Evolutionary conservation across 2,888 invertebrate genomes (phyloP), one percentile per base, ranked within the genome.

Genomic region (Lasioglossum zephyrum): DNA sequence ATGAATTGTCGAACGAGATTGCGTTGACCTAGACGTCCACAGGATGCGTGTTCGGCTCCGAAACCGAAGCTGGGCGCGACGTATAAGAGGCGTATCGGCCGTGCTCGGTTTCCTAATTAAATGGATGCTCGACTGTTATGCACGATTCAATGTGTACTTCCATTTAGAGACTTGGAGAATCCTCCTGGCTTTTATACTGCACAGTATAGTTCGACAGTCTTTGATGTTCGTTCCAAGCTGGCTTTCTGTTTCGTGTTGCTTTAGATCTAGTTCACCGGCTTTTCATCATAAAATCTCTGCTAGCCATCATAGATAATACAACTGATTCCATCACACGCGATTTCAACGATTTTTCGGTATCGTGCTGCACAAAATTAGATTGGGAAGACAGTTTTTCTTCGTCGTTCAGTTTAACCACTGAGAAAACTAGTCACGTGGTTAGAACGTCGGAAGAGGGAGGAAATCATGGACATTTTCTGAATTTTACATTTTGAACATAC

Each of bases 1-100:
- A 90, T 87, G 88, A 89, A 92, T 91, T 82, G 89, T 75, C 82
- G 84, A 83, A 69, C 69, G 69, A 69, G 82, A 90, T 87, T 89
- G 87, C 84, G 75, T 41, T 72, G 44, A 44, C 13, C 44, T 36
- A 44, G 8, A 0, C 60, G 87, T 76, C 73, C 82, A 73, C 70
- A 63, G 72, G 73, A 63, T 73, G 76, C 75, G 79, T 26, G 31
- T 63, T 69, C 49, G 13, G 57, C 70, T 31, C 18, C 73, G 57
- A 81, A 82, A 87, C 79, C 87, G 89, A 86, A 82, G 73, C 73
- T 44, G 49, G 22, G 26, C 31, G 26, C 5, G 26, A n/a, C 26
- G 85, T 70, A 73, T 70, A 60, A 74, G 74, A 63, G 75, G 41
- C 16, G 79, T 60, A 36, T 72, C 79, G 79, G 79, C 47, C 57